These are phyloP conservation scores for Hybognathus amarus DNA, from an alignment of 2,797 vertebrate genomes.

Conservation along the genomic window DNA sequence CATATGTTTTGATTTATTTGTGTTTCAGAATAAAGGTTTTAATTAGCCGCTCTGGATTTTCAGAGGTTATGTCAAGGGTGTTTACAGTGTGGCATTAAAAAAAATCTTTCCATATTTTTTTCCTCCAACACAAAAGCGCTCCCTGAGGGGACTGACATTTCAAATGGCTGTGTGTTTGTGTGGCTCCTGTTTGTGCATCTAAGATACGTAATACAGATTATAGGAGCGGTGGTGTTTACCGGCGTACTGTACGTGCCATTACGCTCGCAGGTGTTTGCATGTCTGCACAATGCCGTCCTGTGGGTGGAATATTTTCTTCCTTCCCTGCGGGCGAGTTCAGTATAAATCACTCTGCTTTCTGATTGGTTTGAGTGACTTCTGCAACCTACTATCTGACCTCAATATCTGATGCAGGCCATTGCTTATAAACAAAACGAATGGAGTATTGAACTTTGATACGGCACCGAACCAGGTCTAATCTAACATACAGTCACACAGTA, in stretches of 20 bases:
- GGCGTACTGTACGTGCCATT: background rate
- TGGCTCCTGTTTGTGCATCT: background rate
- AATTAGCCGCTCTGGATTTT: conserved; percentile 45
- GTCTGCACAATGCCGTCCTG: conserved; percentile 16
- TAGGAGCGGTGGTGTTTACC: background rate
- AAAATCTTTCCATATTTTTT: conserved; percentile 9
- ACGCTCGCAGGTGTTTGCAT: background rate
- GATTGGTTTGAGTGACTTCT: conserved; percentile 62
- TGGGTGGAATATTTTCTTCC: conserved; percentile 61
- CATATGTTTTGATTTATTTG: background rate
- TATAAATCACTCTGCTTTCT: conserved; percentile 57
- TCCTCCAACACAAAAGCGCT: conserved; percentile 40
- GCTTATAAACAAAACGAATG: conserved; percentile 64
- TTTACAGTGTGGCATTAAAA: conserved; percentile 59
- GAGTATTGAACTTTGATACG: conserved; percentile 66
- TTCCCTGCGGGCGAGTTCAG: conserved; percentile 52
- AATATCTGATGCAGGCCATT: conserved; percentile 53
- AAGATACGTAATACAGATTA: conserved; percentile 28
- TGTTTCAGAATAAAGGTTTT: conserved; percentile 1
- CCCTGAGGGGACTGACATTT: conserved; percentile 55
- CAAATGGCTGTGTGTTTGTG: conserved; percentile 39
- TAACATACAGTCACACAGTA: conserved; percentile 47
- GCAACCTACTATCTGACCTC: conserved; percentile 56
- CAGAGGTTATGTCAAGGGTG: conserved; percentile 42
- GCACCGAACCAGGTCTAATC: conserved; percentile 55